Conservation (phyloP, 2,888 invertebrate species). For the Platycnemis pennipes region DNA sequence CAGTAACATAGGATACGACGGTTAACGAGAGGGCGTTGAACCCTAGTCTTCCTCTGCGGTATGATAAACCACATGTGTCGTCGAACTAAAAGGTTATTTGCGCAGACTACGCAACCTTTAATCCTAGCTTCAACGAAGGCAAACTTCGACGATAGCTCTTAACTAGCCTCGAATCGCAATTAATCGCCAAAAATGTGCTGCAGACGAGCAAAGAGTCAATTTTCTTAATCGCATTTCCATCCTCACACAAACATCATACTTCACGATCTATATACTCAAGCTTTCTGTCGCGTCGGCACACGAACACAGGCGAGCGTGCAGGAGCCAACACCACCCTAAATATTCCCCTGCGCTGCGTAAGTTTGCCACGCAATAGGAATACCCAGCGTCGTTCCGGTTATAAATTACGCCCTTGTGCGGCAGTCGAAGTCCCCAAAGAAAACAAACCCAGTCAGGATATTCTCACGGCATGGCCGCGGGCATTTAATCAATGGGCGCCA, state of each 20-base stretch:
- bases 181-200: background rate
- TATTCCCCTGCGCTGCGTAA: background rate
- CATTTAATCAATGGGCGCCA: slow-evolving; percentile 12
- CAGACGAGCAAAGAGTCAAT: background rate
- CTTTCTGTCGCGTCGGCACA: background rate
- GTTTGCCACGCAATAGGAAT: background rate
- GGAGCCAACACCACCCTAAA: background rate
- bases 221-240: background rate
- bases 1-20: background rate
- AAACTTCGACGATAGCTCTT: background rate
- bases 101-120: background rate
- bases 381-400: background rate
- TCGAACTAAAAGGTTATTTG: background rate
- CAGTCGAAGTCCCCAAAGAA: background rate
- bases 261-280: background rate
- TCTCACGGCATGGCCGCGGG: background rate
- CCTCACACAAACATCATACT: background rate
- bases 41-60: background rate
- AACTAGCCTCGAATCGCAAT: background rate
- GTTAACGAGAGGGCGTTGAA: background rate
- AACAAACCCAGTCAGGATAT: background rate
- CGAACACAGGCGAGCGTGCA: background rate
- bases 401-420: background rate
- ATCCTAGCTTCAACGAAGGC: too few species aligned
- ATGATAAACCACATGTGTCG: background rate